phyloP scores from a whole-genome alignment of 2,888 invertebrate genomes.

The Patella depressa region DNA sequence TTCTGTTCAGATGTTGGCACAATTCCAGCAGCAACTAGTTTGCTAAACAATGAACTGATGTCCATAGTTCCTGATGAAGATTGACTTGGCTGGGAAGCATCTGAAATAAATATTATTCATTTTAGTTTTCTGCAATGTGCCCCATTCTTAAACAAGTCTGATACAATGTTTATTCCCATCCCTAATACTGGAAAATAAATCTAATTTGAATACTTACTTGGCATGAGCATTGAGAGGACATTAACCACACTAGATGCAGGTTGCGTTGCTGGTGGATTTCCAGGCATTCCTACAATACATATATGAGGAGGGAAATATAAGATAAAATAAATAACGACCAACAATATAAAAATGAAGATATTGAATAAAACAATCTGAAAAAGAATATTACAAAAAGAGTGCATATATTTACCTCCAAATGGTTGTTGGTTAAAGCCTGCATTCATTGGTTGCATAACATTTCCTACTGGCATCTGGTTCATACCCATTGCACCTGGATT shows the following conservation, averaged over 20 bases:
- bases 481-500: not conserved
- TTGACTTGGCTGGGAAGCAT: too few species aligned
- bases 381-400: too few species aligned
- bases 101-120: too few species aligned
- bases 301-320: too few species aligned
- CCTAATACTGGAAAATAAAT: too few species aligned
- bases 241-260: not conserved
- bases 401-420: not conserved
- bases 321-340: too few species aligned
- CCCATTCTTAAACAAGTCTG: too few species aligned
- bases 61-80: constrained; percentile 72
- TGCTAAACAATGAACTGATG: constrained; percentile 87
- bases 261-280: not conserved
- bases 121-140: too few species aligned
- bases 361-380: too few species aligned
- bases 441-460: constrained; percentile 18
- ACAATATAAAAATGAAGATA: too few species aligned
- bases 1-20: constrained; percentile 69
- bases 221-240: not conserved
- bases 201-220: not conserved
- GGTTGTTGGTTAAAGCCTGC: constrained; percentile 29
- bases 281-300: too few species aligned
- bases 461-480: not conserved
- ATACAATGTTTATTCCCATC: too few species aligned
- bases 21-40: constrained; percentile 88